Conservation (phyloP, 2,888 invertebrate genomes). For the Nymphalis urticae region DNA sequence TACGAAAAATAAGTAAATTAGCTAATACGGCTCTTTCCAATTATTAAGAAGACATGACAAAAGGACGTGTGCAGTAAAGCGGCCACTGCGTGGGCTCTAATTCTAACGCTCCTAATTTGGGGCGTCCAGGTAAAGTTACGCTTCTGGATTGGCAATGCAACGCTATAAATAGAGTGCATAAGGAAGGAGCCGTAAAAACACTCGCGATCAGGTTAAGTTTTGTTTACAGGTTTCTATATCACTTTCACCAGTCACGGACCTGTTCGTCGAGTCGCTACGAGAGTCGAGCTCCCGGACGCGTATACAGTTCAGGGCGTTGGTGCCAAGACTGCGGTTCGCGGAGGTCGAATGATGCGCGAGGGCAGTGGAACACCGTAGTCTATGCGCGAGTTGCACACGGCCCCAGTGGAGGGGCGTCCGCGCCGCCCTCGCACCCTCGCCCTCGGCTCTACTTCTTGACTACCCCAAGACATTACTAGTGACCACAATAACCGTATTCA, state of each 20-base stretch:
- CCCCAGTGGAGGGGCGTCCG: conserved; percentile 73
- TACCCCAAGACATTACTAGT: conserved; percentile 29
- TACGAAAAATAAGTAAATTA: conserved; percentile 52
- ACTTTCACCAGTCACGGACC: conserved; percentile 78
- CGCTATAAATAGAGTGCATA: conserved; percentile 73
- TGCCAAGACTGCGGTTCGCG: conserved; percentile 80
- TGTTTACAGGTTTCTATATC: conserved; percentile 53
- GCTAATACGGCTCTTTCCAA: conserved; percentile 61
- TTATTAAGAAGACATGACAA: conserved; percentile 53
- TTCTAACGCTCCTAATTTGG: conserved; percentile 81
- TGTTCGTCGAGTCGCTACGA: conserved; percentile 81
- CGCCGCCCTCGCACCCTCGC: conserved; percentile 53
- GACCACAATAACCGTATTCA: neutral
- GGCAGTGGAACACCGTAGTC: conserved; percentile 76
- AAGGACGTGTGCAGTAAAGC: conserved; percentile 63
- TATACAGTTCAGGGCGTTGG: conserved; percentile 73
- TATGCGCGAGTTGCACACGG: conserved; percentile 80
- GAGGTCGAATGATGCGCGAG: conserved; percentile 80
- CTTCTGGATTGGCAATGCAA: conserved; percentile 71
- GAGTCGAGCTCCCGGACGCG: conserved; percentile 79
- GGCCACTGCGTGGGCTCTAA: conserved; percentile 59
- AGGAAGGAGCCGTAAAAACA: conserved; percentile 67
- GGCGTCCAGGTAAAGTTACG: conserved; percentile 80
- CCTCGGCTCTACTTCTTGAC: conserved; percentile 21
- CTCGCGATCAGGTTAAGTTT: conserved; percentile 62